phyloP scores from a whole-genome alignment of 2,888 invertebrate species.

The Archaeoteleia sp. region DNA sequence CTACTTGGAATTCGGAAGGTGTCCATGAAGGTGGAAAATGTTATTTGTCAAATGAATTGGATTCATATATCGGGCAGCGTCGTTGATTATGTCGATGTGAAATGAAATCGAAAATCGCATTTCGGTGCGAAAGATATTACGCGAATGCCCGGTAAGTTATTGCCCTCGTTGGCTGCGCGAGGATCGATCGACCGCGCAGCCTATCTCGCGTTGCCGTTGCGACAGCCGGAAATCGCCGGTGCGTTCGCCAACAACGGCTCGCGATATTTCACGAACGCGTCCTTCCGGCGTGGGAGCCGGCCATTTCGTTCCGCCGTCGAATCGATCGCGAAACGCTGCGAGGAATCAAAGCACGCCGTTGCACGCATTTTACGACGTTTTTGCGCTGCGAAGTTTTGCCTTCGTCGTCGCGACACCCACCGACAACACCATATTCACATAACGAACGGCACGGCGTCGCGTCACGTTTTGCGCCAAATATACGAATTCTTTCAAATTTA shows the following conservation, averaged over 20 bases:
- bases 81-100: conserved; percentile 26
- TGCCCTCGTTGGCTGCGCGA: conserved; percentile 41
- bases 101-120: conserved; percentile 44
- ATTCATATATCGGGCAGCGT: conserved; percentile 2
- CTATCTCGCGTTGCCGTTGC: conserved; percentile 40
- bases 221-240: conserved; percentile 48
- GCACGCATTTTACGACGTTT: background rate
- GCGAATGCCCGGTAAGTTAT: conserved; percentile 45
- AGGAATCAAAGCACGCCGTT: conserved; percentile 27
- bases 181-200: conserved; percentile 46
- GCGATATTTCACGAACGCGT: conserved; percentile 47
- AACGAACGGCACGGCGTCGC: too few relatives aligned
- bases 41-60: too few relatives aligned
- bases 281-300: conserved; percentile 44
- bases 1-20: too few relatives aligned
- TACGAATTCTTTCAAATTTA: too few relatives aligned
- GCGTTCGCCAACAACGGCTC: conserved; percentile 49
- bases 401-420: background rate
- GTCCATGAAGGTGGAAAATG: too few relatives aligned
- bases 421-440: too few relatives aligned
- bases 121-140: conserved; percentile 42
- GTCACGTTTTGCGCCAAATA: too few relatives aligned
- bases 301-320: conserved; percentile 29
- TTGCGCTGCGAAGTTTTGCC: conserved; percentile 9
- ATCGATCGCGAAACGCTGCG: conserved; percentile 40